Evolutionary conservation across 2,797 vertebrate species (phyloP), one percentile per base, ranked within the genome.

Genomic region (Poeciliopsis paucimaculata): DNA sequence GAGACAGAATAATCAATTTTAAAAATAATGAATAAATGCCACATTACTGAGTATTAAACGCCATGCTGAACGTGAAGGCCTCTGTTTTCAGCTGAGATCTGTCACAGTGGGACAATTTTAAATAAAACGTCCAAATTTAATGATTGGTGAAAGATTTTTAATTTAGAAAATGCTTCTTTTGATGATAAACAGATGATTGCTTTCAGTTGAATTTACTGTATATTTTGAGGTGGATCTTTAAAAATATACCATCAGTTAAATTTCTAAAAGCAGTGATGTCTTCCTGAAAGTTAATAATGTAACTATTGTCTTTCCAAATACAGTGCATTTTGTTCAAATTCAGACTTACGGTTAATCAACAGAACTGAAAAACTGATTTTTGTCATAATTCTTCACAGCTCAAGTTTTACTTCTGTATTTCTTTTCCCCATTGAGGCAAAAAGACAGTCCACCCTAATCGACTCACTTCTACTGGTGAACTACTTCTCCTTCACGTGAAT

Each of bases 391-490:
- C 26, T 31, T n/a, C 70, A 34, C 23, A 11, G 31, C 53, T 72
- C n/a, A n/a, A 4, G 12, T 66, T 85, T 83, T 62, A 84, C 84
- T 89, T 84, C 72, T 71, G 75, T 26, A 13, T 46, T 73, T 73
- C 41, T 7, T 51, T 9, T 3, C 20, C 68, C 7, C 13, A 70
- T 4, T 78, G 75, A 20, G 1, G 18, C 43, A 78, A 46, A 64
- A 43, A 1, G 26, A 41, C 11, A 23, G 6, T 49, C 13, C 41
- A 5, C 10, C 45, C n/a, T 2, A 26, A 78, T 46, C 5, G 47
- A n/a, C 11, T 1, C 53, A 72, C 49, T 70, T 72, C 77, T 77
- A 10, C 64, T 71, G 70, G 31, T 64, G 9, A 73, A 43, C 77
- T 7, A 47, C 28, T 60, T 15, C 2, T 6, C 47, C 10, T 60